A percentile compares a stretch with the other conserved stretches of the same genome.
Conservation (phyloP, 92 coral and sea anemone genomes). For the Micromussa lordhowensis region DNA sequence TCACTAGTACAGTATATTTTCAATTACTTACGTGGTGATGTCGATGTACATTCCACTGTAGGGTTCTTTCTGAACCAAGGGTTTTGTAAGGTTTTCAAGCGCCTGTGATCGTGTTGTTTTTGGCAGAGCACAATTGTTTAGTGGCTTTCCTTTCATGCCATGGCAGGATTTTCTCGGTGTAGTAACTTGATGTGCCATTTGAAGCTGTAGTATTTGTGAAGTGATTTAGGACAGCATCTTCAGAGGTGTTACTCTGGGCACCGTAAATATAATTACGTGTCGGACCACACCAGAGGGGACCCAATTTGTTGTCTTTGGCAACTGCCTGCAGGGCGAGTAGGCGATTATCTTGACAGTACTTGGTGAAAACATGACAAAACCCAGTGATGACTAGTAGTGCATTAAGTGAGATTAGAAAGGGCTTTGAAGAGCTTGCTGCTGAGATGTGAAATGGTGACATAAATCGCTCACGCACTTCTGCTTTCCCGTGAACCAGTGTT, state of each 20-base stretch:
- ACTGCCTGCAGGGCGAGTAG: neutral
- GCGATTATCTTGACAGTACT: neutral
- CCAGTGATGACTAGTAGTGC: neutral
- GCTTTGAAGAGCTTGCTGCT: neutral
- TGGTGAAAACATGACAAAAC: neutral
- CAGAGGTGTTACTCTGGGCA: neutral
- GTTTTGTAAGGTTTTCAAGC: neutral
- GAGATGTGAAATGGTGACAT: neutral
- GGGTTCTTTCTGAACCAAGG: neutral
- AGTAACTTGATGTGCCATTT: neutral
- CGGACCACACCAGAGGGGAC: neutral
- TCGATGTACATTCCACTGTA: neutral
- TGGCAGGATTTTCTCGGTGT: neutral
- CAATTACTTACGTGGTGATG: neutral
- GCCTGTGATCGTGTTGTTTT: neutral
- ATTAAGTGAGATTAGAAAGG: neutral
- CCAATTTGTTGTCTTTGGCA: neutral
- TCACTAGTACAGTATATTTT: too few species aligned
- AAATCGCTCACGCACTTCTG: neutral
- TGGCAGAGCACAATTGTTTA: neutral
- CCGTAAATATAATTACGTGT: neutral
- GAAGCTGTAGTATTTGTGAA: neutral
- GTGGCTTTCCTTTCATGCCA: neutral
- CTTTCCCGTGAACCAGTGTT: neutral
- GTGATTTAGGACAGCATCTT: neutral